A percentile compares a stretch with the other conserved stretches of the same genome.
phyloP scores from a whole-genome alignment of 2,113 vertebrate genomes.

The Seriola aureovittata region DNA sequence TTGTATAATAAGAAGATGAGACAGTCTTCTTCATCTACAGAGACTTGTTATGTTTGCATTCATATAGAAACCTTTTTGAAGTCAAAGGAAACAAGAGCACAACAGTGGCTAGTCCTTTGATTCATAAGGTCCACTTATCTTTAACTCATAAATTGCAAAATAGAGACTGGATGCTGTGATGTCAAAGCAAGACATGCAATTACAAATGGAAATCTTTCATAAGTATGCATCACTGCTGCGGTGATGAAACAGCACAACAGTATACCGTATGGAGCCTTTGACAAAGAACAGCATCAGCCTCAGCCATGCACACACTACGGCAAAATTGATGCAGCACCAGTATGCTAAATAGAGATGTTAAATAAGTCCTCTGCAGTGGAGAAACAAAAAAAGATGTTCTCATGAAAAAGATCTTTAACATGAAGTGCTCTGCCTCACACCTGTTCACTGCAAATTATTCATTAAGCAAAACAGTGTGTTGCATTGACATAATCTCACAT shows the following conservation, averaged over 20 bases:
- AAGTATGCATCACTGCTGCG: constrained; percentile 30
- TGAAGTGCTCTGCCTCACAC: background rate
- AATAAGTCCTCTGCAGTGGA: constrained; percentile 7
- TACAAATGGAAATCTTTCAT: constrained; percentile 68
- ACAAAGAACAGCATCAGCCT: constrained; percentile 45
- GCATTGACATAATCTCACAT: background rate
- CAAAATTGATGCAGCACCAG: constrained; percentile 25
- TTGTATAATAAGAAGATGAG: constrained; percentile 73
- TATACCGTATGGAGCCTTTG: constrained; percentile 19
- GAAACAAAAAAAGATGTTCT: background rate
- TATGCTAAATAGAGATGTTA: constrained; percentile 7
- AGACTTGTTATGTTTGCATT: constrained; percentile 67
- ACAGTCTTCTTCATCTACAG: constrained; percentile 58
- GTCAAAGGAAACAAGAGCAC: constrained; percentile 67
- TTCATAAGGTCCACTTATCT: constrained; percentile 71
- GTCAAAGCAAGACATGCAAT: constrained; percentile 65
- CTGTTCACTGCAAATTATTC: background rate
- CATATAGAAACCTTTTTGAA: constrained; percentile 77
- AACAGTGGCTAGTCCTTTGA: constrained; percentile 70
- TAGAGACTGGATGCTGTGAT: constrained; percentile 63
- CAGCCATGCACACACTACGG: constrained; percentile 1
- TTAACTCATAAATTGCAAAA: constrained; percentile 77
- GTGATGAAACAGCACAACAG: constrained; percentile 33
- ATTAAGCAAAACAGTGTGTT: constrained; percentile 10
- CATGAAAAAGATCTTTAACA: constrained; percentile 6